Conservation (phyloP, 37 sponge, comb jelly and placozoan genomes). For the Petrosia ficiformis region DNA sequence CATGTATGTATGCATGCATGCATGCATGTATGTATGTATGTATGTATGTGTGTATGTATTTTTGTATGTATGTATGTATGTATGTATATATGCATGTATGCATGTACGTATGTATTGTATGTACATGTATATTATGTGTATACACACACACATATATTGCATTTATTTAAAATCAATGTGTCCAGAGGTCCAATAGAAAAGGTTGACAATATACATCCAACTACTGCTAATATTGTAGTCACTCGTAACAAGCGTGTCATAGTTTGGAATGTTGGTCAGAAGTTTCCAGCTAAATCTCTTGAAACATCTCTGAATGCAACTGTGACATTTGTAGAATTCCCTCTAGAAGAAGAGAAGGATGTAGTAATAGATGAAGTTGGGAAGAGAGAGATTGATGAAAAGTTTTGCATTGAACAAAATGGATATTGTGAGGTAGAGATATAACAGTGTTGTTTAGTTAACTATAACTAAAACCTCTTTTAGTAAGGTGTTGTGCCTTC, state of each 20-base stretch:
- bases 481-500: not conserved
- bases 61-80: too few relatives aligned
- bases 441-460: too few relatives aligned
- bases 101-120: too few relatives aligned
- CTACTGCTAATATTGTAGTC: not conserved
- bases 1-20: too few relatives aligned
- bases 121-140: too few relatives aligned
- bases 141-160: not conserved
- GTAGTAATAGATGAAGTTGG: constrained; percentile 2
- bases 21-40: too few relatives aligned
- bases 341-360: not conserved
- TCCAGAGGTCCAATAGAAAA: constrained; percentile 74
- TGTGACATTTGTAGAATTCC: constrained; percentile 56
- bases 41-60: too few relatives aligned
- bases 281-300: constrained; percentile 73
- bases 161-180: not conserved
- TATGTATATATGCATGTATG: too few relatives aligned
- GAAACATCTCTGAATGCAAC: constrained; percentile 81
- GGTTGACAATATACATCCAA: constrained; percentile 60
- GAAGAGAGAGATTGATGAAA: constrained; percentile 12
- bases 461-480: too few relatives aligned
- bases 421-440: constrained; percentile 74
- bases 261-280: constrained; percentile 59
- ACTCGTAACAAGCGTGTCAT: not conserved
- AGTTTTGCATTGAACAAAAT: constrained; percentile 78